Evolutionary conservation across 1,140 invertebrate genomes (phyloP), one percentile per base, ranked within the genome.

Genomic region (Aethina tumida): DNA sequence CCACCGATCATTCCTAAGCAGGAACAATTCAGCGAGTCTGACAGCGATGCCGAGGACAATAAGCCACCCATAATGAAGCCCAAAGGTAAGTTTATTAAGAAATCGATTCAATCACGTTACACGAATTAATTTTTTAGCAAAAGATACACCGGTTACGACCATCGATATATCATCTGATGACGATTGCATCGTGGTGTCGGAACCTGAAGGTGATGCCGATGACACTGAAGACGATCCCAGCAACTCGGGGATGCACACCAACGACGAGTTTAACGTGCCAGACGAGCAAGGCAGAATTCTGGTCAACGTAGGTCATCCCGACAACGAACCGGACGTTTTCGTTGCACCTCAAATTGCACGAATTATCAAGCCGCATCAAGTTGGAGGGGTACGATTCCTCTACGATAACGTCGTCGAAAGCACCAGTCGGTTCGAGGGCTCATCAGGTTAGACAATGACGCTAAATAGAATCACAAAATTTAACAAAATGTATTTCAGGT

Each of bases 351-450:
- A 97, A 62, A 84, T 99, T 31, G 85, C 90, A 0, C 73, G 80
- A 49, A 75, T 87, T 32, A 91, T 98, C 20, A 98, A 98, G 69
- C 91, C 94, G 4, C 95, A 99, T 77, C 73, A 92, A 75, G 95
- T 97, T 64, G 93, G 93, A 35, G 94, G 95, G 2, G 85, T 97
- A 21, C 70, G 93, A 29, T 98, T 98, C 65, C 63, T 98, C 12
- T 98, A 89, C 65, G 94, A 97, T 62, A 97, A 97, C 58, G 81
- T 97, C 16, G 84, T 97, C 41, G 93, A 97, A 64, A 94, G 87
- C 18, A 73, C 88, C 18, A 79, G 84, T 28, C 15, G 10, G 1
- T 33, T 17, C n/a, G n/a, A n/a, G 2, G 2, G n/a, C 13, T 17
- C 7, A 16, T 33, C 15, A 9, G 20, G 6, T n/a, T 9, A 8